Evolutionary conservation across 2,113 vertebrate genomes (phyloP), one percentile per base, ranked within the genome.

Genomic region (Phrynosoma platyrhinos): DNA sequence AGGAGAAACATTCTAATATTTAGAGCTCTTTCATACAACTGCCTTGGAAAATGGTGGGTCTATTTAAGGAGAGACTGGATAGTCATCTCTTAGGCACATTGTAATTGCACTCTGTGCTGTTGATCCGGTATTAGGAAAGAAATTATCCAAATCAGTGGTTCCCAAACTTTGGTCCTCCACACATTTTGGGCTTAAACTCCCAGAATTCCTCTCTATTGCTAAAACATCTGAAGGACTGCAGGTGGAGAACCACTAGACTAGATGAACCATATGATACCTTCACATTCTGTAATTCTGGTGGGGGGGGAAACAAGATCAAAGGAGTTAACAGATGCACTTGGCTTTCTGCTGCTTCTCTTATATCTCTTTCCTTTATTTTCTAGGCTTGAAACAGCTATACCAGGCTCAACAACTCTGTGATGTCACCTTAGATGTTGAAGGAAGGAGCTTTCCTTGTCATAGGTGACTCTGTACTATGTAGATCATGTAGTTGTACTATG

Each of bases 361-460:
- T 47, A 5, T 42, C 52, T 52, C 21, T n/a, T 20, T 16, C 3
- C 72, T 72, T 82, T 30, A 55, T 87, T 86, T 20, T 25, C 27
- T 74, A 92, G 91, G 89, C 25, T 84, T 92, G 77, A 83, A 58
- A 66, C 89, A 89, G 10, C 80, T 92, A 12, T 92, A 92, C 18
- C 82, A 87, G 12, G 10, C 84, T 20, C 87, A 88, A 69, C 75
- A 79, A 18, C 91, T 92, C 23, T 92, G 91, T 77, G 91, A 92
- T 74, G 42, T 81, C 72, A 89, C 74, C 30, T 30, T 92, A 40
- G 82, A 84, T 21, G 88, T 83, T 23, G 79, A 89, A 74, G 84
- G 82, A 64, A 87, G 21, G 71, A 82, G 87, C 55, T 92, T 92
- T 53, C 80, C 66, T 58, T 92, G 91, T 36, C 91, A 92, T 21